Evolutionary conservation across 1,140 invertebrate genomes (phyloP).

Genomic region (Leptinotarsa undecemlineata): DNA sequence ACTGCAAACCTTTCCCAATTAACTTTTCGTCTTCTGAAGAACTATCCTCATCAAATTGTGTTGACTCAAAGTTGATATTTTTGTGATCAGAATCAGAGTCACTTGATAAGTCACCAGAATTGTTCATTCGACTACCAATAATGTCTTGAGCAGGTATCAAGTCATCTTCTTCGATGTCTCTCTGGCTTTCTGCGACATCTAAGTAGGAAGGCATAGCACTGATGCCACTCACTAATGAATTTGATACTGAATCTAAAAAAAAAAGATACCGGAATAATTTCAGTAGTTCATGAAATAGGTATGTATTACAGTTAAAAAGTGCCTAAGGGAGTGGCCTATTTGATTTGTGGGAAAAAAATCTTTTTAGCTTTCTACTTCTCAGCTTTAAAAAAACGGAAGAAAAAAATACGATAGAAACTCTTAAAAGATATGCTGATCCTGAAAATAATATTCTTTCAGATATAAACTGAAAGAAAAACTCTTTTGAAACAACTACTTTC

Average conservation of each 20-base stretch:
- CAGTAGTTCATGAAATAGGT: background rate
- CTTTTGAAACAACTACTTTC: no score
- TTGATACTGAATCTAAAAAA: conserved; percentile 48
- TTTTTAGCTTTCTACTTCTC: no score
- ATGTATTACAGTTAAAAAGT: background rate
- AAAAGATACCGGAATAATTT: background rate
- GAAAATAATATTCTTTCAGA: no score
- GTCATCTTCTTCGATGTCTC: conserved; percentile 48
- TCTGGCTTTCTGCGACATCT: conserved; percentile 41
- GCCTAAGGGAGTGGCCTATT: background rate
- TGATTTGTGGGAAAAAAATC: no score
- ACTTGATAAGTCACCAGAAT: conserved; percentile 42
- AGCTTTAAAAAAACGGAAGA: no score
- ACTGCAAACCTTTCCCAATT: conserved; percentile 36
- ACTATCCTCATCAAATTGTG: conserved; percentile 46
- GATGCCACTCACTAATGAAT: conserved; percentile 44
- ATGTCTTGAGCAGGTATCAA: conserved; percentile 30
- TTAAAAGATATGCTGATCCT: no score
- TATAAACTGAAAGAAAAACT: no score
- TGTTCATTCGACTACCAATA: conserved; percentile 20
- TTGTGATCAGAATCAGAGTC: conserved; percentile 48
- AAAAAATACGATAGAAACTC: no score
- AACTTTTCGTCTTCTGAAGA: conserved; percentile 44
- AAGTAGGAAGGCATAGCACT: conserved; percentile 48
- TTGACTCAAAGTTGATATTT: conserved; percentile 45